Base-by-base conservation (phyloP, 2,888 invertebrate genomes). In the Microctonus aethiopoides region DNA sequence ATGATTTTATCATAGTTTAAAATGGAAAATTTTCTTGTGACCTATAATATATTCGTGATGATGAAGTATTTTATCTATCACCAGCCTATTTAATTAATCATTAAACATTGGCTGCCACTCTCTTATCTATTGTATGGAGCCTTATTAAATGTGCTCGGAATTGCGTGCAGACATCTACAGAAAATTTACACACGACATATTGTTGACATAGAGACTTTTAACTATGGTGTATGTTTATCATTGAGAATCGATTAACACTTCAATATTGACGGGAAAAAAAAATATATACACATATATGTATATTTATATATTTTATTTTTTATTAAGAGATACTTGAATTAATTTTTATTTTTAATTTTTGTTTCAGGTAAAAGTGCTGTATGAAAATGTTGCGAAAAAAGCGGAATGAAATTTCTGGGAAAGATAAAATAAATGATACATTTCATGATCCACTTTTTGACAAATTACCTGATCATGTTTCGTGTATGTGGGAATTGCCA, bases 401-500 rank as follows among this genome's bases (percentile, higher is more conserved):
- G 85, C 86, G 16, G 87, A 86, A 66, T 78, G 85, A 88, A 10
- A 84, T 84, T 70, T 84, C 85, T 7, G 73, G 63, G 52, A 39
- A 71, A 10, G 69, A 82, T 36, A 81, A 86, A 16, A 90, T 89
- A 89, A 39, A 66, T 41, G 22, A 36, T 0, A 90, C 90, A 74
- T 78, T 79, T 36, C 86, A 88, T 24, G 80, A 84, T 57, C 81
- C 88, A 64, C 81, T 88, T 57, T 81, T 83, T 20, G 86, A 85
- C 16, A 82, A 84, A 56, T 73, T 83, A 13, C 81, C 78, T 52
- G 80, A 86, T 36, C 85, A 88, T 72, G 87, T 90, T 82, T 86
- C 85, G 71, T 84, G 87, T 10, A 89, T 89, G 88, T 90, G 90
- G 90, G 90, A 90, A 90, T 81, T 90, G 24, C 89, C 89, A 10